Conservation (phyloP, 2,113 vertebrate species). For the Crotophaga sulcirostris region DNA sequence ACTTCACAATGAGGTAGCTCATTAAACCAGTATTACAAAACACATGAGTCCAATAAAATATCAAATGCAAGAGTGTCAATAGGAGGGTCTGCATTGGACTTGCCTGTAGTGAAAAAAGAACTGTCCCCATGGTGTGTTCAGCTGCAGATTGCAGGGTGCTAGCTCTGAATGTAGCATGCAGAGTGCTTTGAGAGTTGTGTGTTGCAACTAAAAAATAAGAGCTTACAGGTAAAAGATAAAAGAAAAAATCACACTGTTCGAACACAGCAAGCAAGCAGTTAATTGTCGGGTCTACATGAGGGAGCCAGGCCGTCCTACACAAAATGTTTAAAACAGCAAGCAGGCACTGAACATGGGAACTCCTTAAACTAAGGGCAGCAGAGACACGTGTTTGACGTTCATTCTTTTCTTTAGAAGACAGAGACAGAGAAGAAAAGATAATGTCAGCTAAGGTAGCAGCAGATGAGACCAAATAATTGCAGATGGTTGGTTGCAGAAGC, state of each 20-base stretch:
- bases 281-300: neutral
- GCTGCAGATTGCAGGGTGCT: neutral
- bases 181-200: neutral
- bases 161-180: neutral
- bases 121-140: neutral
- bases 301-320: neutral
- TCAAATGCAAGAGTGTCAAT: neutral
- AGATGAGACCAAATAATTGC: slow-evolving; percentile 45
- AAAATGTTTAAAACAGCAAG: neutral
- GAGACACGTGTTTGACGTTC: neutral
- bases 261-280: neutral
- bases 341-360: neutral
- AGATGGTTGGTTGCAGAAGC: slow-evolving; percentile 38
- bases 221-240: neutral
- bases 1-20: neutral
- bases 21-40: neutral
- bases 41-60: neutral
- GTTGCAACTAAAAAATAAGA: neutral
- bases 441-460: slow-evolving; percentile 13
- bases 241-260: neutral
- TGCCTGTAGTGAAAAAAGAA: neutral
- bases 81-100: neutral
- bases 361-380: neutral
- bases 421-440: neutral
- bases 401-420: neutral